Base-by-base conservation (phyloP, 2,888 invertebrate species). In the Tetrapedia diversipes region DNA sequence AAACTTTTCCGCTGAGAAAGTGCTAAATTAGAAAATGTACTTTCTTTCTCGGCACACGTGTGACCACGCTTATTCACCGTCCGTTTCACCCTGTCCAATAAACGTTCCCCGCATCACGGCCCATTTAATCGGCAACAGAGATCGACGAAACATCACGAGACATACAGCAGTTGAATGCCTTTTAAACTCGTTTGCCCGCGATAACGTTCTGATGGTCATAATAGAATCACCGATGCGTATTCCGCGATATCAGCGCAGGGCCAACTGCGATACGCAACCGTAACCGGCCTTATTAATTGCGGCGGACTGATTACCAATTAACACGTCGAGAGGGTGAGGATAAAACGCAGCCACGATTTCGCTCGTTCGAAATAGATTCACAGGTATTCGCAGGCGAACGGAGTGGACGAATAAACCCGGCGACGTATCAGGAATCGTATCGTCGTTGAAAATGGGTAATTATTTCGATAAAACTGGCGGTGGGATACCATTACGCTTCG, bases 301-400 rank as follows among this genome's bases (percentile, higher is more conserved):
- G 61, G 70, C 61, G 54, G 75, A 83, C 77, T 83, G 82, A 86
- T 86, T 80, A 79, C 72, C 76, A 85, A 83, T 86, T 82, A 82
- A 82, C 79, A 60, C 53, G 49, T 59, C 57, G 63, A 1, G 24
- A 1, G 74, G 27, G n/a, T n/a, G n/a, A n/a, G n/a, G 65, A 59
- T 60, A 59, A 67, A 77, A 72, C 41, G 59, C 47, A 10, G 7
- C 39, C 41, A 14, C 22, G 63, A 34, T 53, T 59, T 32, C 45
- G 32, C 22, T 7, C 29, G 34, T 49, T 45, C 45, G 32, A 47
- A 59, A 61, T 65, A 56, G 60, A 72, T 71, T 54, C 51, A 39
- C 1, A 39, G 19, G n/a, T 29, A n/a, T 32, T 27, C n/a, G 29
- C 14, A 37, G 22, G 59, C 11, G 22, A 41, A 53, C 51, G 19